Evolutionary conservation across 1,140 invertebrate species (phyloP).

Genomic region (Ptiloglossa arizonensis): DNA sequence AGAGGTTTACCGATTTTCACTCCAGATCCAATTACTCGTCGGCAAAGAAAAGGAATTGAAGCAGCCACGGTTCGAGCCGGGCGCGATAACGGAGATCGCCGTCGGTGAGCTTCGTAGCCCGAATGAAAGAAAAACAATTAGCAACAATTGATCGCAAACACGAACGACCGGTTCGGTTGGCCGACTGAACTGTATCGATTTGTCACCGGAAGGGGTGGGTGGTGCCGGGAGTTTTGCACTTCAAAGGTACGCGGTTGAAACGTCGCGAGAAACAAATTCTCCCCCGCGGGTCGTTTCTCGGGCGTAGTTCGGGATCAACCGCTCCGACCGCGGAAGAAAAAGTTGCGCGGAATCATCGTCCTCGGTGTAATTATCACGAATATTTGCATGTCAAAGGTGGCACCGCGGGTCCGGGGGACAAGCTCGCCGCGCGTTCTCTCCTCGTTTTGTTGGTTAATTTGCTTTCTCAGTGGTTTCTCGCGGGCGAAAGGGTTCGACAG

Average conservation of each 20-base stretch:
- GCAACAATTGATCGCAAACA: neutral
- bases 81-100: too few relatives aligned
- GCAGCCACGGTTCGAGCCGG: too few relatives aligned
- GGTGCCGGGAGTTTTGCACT: too few relatives aligned
- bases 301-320: neutral
- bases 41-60: too few relatives aligned
- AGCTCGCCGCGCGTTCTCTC: constrained; percentile 24
- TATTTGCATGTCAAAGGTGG: constrained; percentile 31
- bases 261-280: neutral
- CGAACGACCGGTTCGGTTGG: neutral
- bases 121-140: neutral
- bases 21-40: too few relatives aligned
- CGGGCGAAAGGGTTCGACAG: constrained; percentile 64
- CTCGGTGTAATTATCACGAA: constrained; percentile 18
- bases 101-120: too few relatives aligned
- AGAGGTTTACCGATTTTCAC: too few relatives aligned
- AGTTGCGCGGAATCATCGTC: constrained; percentile 3
- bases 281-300: too few relatives aligned
- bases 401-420: constrained; percentile 2
- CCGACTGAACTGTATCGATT: neutral
- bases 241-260: neutral
- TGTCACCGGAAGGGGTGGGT: neutral
- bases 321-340: neutral
- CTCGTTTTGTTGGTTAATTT: constrained; percentile 52
- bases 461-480: constrained; percentile 54